phyloP scores from a whole-genome alignment of 2,113 vertebrate species.

The Daubentonia madagascariensis region DNA sequence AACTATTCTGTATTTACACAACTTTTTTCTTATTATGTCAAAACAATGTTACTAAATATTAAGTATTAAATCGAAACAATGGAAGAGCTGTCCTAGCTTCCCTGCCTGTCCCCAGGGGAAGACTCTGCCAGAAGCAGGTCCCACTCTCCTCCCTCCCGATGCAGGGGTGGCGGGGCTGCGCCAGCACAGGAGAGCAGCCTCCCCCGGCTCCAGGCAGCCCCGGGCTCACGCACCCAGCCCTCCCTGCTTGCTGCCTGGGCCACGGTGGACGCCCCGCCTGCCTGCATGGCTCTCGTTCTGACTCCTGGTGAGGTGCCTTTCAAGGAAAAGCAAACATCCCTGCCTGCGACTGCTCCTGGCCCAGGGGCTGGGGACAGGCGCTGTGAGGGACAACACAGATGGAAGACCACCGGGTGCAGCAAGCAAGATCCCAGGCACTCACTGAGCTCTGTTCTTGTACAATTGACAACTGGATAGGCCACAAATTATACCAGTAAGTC shows the following conservation, averaged over 20 bases:
- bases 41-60: neutral
- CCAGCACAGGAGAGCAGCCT: neutral
- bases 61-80: fast-evolving
- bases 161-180: neutral
- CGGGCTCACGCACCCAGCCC: fast-evolving
- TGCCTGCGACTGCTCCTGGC: fast-evolving
- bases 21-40: neutral
- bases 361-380: fast-evolving
- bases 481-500: fast-evolving
- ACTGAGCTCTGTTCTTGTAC: fast-evolving
- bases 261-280: fast-evolving
- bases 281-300: fast-evolving
- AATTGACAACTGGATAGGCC: neutral
- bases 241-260: neutral
- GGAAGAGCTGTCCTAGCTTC: neutral
- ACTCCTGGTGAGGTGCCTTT: fast-evolving
- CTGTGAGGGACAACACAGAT: fast-evolving
- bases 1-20: neutral
- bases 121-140: neutral
- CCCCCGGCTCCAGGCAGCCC: neutral
- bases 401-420: fast-evolving
- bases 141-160: neutral
- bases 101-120: neutral
- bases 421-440: fast-evolving
- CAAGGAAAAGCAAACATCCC: fast-evolving